These are phyloP conservation scores for Lasioglossum zephyrum DNA, from an alignment of 2,888 invertebrate genomes.

Conservation along the genomic window DNA sequence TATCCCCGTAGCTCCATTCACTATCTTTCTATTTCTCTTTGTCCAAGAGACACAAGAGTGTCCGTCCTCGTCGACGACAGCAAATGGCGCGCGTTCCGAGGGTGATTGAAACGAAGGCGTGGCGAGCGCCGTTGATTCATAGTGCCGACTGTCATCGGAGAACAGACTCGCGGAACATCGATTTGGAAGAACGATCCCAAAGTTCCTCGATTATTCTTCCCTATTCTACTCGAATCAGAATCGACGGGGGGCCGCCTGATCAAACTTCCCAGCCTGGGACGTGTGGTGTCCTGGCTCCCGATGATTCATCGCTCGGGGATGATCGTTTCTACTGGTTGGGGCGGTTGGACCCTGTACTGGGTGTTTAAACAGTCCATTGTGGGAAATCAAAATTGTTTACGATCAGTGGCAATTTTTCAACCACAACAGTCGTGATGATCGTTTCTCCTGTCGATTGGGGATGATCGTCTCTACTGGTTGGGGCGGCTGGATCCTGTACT, in stretches of 20 bases:
- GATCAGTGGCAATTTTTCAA: too few relatives aligned
- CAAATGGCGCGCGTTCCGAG: constrained; percentile 43
- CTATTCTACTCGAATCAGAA: neutral
- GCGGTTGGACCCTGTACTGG: neutral
- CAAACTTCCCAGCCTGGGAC: neutral
- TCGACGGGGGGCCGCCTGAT: neutral
- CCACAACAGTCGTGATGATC: too few relatives aligned
- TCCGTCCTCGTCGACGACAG: constrained; percentile 29
- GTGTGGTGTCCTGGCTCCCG: neutral
- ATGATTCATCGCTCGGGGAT: neutral
- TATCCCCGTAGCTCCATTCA: constrained; percentile 29
- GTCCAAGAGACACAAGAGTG: constrained; percentile 6
- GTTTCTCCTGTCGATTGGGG: too few relatives aligned
- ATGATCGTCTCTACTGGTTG: neutral
- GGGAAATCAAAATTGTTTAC: too few relatives aligned
- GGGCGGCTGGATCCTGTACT: neutral
- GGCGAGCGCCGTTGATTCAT: constrained; percentile 67
- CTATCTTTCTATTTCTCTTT: constrained; percentile 3
- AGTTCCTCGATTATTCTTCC: constrained; percentile 29
- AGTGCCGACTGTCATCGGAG: constrained; percentile 43
- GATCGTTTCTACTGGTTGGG: neutral
- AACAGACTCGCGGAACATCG: constrained; percentile 49
- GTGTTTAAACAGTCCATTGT: too few relatives aligned
- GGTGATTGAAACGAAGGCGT: constrained; percentile 70
- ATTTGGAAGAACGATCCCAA: constrained; percentile 31